phyloP scores from a whole-genome alignment of 2,113 vertebrate genomes.

The Corapipo altera region DNA sequence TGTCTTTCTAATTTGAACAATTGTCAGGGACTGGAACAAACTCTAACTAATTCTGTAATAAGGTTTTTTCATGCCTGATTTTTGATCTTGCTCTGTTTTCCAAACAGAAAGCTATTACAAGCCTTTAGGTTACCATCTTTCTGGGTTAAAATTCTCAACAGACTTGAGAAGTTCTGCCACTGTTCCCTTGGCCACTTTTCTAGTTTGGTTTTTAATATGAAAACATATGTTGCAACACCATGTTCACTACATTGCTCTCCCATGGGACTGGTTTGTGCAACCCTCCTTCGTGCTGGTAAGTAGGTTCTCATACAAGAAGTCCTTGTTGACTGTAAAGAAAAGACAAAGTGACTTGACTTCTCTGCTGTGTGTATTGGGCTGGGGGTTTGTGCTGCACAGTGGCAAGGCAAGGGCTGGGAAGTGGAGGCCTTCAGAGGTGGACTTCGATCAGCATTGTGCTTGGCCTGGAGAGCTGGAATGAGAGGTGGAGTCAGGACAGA shows the following conservation, averaged over 20 bases:
- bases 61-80: neutral
- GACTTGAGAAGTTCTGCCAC: neutral
- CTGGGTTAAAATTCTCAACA: neutral
- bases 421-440: neutral
- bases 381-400: neutral
- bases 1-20: neutral
- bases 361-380: neutral
- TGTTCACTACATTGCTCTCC: neutral
- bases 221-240: neutral
- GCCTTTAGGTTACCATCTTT: neutral
- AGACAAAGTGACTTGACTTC: neutral
- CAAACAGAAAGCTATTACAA: neutral
- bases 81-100: neutral
- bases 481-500: neutral
- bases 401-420: neutral
- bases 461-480: accelerated
- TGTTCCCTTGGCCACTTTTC: neutral
- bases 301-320: neutral
- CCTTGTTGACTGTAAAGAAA: neutral
- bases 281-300: neutral
- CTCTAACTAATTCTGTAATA: neutral
- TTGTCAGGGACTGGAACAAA: neutral
- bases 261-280: neutral
- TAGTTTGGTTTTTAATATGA: neutral
- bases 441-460: neutral